phyloP scores from a whole-genome alignment of 2,797 vertebrate species.

The Gallinago solitaria region DNA sequence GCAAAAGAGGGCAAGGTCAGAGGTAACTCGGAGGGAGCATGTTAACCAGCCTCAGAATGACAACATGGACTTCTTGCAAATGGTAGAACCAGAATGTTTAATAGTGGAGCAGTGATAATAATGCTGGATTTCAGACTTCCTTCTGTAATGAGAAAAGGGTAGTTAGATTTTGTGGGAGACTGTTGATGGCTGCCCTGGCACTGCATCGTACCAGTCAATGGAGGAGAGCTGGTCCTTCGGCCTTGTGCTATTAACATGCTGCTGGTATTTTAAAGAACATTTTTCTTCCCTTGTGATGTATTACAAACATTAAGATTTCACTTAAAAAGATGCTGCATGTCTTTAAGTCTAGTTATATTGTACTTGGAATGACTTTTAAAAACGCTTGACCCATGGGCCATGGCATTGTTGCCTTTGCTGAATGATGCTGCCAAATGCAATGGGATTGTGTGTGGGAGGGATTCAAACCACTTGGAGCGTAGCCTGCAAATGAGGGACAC shows the following conservation, averaged over 20 bases:
- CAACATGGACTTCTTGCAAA: neutral
- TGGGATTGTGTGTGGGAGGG: neutral
- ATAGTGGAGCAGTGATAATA: neutral
- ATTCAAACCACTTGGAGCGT: neutral
- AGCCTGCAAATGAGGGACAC: neutral
- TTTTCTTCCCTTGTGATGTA: neutral
- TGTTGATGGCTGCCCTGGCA: neutral
- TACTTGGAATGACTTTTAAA: neutral
- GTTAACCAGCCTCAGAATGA: neutral
- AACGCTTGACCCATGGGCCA: fast-evolving
- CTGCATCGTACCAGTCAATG: fast-evolving
- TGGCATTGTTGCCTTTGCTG: neutral
- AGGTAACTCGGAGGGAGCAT: fast-evolving
- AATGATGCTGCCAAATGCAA: neutral
- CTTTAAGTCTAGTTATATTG: neutral
- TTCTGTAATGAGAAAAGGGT: neutral
- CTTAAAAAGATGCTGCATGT: neutral
- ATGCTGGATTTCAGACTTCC: neutral
- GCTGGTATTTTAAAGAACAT: neutral
- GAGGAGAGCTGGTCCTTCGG: neutral
- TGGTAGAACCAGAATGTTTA: neutral
- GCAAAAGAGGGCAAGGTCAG: neutral
- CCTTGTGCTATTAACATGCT: fast-evolving
- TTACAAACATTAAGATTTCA: neutral
- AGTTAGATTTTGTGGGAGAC: neutral